Percentiles rank a stretch among this genome's conserved stretches.
These are phyloP conservation scores for Corydoras maculifer DNA, from an alignment of 2,113 vertebrate species.

Conservation along the genomic window DNA sequence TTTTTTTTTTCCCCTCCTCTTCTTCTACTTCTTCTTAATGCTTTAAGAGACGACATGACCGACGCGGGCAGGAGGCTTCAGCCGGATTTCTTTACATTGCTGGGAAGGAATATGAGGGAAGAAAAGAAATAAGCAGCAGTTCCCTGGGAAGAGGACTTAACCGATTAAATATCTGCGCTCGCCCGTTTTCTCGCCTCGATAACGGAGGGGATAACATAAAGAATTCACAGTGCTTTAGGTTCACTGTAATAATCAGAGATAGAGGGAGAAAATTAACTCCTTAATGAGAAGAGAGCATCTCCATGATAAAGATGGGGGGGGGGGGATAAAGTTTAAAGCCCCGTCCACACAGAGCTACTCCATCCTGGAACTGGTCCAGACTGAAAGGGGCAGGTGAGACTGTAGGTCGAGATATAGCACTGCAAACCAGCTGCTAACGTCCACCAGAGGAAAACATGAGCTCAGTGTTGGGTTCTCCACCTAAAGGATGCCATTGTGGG, in stretches of 20 bases:
- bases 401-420: slow-evolving; percentile 45
- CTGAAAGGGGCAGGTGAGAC: slow-evolving; percentile 55
- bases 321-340: too few relatives aligned
- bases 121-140: slow-evolving; percentile 56
- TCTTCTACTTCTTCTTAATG: slow-evolving; percentile 56
- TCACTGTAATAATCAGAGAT: slow-evolving; percentile 71
- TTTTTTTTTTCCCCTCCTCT: slow-evolving; percentile 38
- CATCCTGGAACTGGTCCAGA: slow-evolving; percentile 48
- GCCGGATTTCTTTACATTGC: slow-evolving; percentile 75
- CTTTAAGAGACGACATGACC: slow-evolving; percentile 93
- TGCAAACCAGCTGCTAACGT: slow-evolving; percentile 22
- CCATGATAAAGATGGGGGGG: slow-evolving; percentile 51
- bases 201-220: slow-evolving; percentile 60
- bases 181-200: slow-evolving; percentile 63
- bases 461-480: too few relatives aligned
- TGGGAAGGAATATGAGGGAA: slow-evolving; percentile 51
- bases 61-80: slow-evolving; percentile 53
- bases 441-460: too few relatives aligned
- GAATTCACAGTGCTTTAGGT: slow-evolving; percentile 75
- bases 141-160: slow-evolving; percentile 72
- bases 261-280: slow-evolving; percentile 72
- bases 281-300: slow-evolving; percentile 70
- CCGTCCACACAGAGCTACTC: too few relatives aligned
- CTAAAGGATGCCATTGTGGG: background rate
- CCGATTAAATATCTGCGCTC: slow-evolving; percentile 74